These are phyloP conservation scores for Teleogryllus oceanicus DNA, from an alignment of 2,888 invertebrate genomes.

Conservation along the genomic window DNA sequence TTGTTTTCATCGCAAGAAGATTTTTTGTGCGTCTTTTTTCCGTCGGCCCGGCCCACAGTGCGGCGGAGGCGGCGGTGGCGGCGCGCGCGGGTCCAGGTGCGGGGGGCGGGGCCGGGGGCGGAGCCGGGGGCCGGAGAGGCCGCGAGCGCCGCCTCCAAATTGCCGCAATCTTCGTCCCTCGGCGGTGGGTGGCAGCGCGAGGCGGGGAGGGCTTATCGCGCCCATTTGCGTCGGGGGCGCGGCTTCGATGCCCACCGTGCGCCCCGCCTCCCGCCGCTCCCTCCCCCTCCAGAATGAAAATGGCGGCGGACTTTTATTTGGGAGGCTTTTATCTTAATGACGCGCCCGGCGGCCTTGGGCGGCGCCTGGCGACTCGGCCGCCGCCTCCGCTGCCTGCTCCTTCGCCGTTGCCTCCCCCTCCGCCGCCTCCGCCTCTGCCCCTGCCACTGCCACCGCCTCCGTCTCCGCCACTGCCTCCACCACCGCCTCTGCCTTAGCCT, in stretches of 20 bases:
- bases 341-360: not conserved
- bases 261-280: not conserved
- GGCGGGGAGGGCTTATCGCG: not conserved
- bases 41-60: not conserved
- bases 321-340: slow-evolving; percentile 3
- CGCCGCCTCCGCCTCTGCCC: too few species aligned
- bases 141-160: not conserved
- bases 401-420: too few species aligned
- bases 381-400: too few species aligned
- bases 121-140: too few species aligned
- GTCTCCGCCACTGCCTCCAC: too few species aligned
- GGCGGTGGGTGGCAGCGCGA: not conserved
- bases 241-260: not conserved
- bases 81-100: too few species aligned
- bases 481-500: too few species aligned
- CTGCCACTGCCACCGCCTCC: too few species aligned
- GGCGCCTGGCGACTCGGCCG: not conserved
- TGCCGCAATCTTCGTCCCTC: slow-evolving; percentile 7
- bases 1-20: too few species aligned
- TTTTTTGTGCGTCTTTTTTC: too few species aligned
- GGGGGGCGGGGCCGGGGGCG: too few species aligned
- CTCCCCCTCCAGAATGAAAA: not conserved
- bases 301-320: slow-evolving; percentile 1
- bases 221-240: slow-evolving; percentile 7
- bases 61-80: not conserved